Conservation (phyloP, 2,797 vertebrate species). For the Pempheris klunzingeri region DNA sequence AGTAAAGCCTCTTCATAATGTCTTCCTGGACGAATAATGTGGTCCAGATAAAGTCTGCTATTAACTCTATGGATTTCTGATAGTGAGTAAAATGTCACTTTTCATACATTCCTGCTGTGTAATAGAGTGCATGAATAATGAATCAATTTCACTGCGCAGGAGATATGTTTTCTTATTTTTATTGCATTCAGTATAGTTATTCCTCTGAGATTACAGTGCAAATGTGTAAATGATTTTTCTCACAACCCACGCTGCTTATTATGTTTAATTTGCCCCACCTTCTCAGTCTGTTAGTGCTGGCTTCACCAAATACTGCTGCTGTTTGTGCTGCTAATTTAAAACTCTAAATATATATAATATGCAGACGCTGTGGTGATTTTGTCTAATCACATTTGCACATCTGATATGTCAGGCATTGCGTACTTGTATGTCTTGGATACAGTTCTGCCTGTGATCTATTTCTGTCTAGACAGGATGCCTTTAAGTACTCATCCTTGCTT, state of each 20-base stretch:
- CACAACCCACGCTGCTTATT: slow-evolving; percentile 4
- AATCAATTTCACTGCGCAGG: slow-evolving; percentile 7
- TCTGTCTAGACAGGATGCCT: slow-evolving; percentile 34
- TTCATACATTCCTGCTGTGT: slow-evolving; percentile 24
- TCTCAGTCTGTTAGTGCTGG: slow-evolving; percentile 3
- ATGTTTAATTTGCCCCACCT: slow-evolving; percentile 16
- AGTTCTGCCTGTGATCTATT: slow-evolving; percentile 31
- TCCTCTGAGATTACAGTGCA: neutral
- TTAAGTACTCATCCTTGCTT: slow-evolving; percentile 26
- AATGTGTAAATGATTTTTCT: slow-evolving; percentile 17
- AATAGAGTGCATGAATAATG: slow-evolving; percentile 3
- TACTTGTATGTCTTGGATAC: neutral
- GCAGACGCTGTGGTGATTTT: neutral
- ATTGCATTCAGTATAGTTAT: neutral
- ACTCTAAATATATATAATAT: too few relatives aligned
- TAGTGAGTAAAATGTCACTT: slow-evolving; percentile 20
- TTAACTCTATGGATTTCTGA: slow-evolving; percentile 10
- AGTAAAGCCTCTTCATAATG: neutral
- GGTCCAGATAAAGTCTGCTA: neutral
- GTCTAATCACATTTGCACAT: slow-evolving; percentile 14
- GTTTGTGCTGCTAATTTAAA: slow-evolving; percentile 1
- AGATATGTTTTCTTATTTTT: slow-evolving; percentile 13
- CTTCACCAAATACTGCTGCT: neutral
- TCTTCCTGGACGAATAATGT: slow-evolving; percentile 8
- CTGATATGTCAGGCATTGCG: slow-evolving; percentile 4